Percentiles rank a stretch among this genome's conserved stretches.
phyloP scores from a whole-genome alignment of 1,140 invertebrate species.

The Lycorma delicatula region DNA sequence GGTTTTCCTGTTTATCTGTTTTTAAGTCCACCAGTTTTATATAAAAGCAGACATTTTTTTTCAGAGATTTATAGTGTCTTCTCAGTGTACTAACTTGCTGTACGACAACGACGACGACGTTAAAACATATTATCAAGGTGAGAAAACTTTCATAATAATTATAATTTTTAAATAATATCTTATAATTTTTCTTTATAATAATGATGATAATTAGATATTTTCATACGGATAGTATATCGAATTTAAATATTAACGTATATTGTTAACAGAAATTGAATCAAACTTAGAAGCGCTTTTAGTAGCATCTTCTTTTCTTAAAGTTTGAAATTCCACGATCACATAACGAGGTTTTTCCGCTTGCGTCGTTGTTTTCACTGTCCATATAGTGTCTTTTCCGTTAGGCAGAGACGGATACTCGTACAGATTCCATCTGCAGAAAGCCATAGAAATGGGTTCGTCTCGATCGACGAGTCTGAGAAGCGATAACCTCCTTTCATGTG shows the following conservation, averaged over 20 bases:
- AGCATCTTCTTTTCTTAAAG: not conserved
- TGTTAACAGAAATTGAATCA: not conserved
- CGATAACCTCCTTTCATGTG: not conserved
- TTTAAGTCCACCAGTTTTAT: too few species aligned
- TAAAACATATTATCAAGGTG: too few species aligned
- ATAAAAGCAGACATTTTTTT: too few species aligned
- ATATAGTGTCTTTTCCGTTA: not conserved
- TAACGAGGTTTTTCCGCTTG: not conserved
- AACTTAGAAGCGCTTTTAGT: not conserved
- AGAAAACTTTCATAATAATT: too few species aligned
- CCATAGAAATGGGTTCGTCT: not conserved
- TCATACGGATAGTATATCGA: conserved; percentile 1
- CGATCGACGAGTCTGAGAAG: not conserved
- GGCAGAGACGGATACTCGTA: not conserved
- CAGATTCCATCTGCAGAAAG: not conserved
- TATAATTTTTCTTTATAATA: too few species aligned
- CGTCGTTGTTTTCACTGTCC: not conserved
- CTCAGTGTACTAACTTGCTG: too few species aligned
- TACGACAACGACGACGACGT: too few species aligned
- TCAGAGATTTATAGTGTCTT: too few species aligned
- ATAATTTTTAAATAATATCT: too few species aligned
- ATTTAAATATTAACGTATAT: not conserved
- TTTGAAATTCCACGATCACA: not conserved
- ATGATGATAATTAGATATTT: not conserved
- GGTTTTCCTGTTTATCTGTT: too few species aligned